phyloP scores from a whole-genome alignment of 2,797 vertebrate genomes.

The Crocidura indochinensis region DNA sequence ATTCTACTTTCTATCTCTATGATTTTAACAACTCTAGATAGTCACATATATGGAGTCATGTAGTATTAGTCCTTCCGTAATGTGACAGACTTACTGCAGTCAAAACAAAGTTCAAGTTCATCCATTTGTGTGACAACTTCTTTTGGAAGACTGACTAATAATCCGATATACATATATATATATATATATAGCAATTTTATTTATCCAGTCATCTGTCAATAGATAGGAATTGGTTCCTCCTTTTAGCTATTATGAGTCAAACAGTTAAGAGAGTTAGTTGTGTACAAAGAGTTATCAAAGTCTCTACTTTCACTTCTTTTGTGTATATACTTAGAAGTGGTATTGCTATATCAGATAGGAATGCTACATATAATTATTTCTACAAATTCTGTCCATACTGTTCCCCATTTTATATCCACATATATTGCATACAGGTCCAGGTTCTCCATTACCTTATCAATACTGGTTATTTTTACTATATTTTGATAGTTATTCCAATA shows the following conservation, averaged over 20 bases:
- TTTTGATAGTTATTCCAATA: not conserved
- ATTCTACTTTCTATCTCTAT: not conserved
- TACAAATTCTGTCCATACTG: not conserved
- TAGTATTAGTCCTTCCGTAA: not conserved
- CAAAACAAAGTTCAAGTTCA: slow-evolving; percentile 5
- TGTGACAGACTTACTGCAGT: slow-evolving; percentile 2
- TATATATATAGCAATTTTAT: not conserved
- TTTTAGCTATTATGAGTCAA: not conserved
- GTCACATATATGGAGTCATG: not conserved
- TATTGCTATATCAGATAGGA: not conserved
- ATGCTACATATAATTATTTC: not conserved
- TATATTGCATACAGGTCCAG: not conserved
- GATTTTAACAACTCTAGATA: not conserved
- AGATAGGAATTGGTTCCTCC: not conserved
- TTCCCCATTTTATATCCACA: slow-evolving; percentile 19
- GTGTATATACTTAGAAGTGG: not conserved
- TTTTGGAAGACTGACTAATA: slow-evolving; percentile 45
- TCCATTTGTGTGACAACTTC: not conserved
- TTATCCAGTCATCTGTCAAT: not conserved
- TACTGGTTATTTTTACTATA: not conserved
- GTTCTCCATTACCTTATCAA: not conserved
- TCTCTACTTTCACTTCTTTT: not conserved
- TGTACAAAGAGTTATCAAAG: not conserved
- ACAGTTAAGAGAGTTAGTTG: not conserved
- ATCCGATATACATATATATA: not conserved